phyloP scores from a whole-genome alignment of 2,888 invertebrate genomes.

The Ophion ventricosus region DNA sequence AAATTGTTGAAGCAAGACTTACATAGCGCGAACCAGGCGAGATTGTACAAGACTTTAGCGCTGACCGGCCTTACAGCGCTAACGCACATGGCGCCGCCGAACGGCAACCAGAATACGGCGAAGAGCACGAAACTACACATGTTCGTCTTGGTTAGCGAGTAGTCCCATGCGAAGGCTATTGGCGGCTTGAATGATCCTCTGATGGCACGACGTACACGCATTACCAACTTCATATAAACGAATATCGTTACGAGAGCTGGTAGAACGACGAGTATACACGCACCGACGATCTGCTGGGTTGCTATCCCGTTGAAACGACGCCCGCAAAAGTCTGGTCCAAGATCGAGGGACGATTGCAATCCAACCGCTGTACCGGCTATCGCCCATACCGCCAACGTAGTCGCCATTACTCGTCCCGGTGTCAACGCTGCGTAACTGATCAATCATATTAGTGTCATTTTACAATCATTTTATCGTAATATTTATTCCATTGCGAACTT shows the following conservation, averaged over 20 bases:
- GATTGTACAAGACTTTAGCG: constrained; percentile 86
- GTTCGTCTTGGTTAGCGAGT: constrained; percentile 87
- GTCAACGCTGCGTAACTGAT: constrained; percentile 84
- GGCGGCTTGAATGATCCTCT: constrained; percentile 87
- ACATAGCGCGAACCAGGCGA: constrained; percentile 88
- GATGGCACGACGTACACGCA: constrained; percentile 84
- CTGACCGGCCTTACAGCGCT: constrained; percentile 84
- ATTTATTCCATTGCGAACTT: not conserved
- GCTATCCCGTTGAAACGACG: constrained; percentile 85
- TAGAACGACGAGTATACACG: constrained; percentile 85
- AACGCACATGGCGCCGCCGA: constrained; percentile 86
- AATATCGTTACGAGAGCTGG: constrained; percentile 86
- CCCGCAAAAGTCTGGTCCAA: constrained; percentile 89
- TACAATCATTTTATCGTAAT: not conserved
- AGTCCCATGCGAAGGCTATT: constrained; percentile 87
- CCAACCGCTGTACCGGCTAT: constrained; percentile 85
- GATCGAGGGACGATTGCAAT: constrained; percentile 86
- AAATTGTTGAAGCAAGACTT: constrained; percentile 89
- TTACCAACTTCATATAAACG: constrained; percentile 84
- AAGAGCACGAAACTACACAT: constrained; percentile 87
- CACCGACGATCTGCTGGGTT: constrained; percentile 85
- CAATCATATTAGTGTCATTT: constrained; percentile 17
- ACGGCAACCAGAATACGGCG: constrained; percentile 88
- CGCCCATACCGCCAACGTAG: constrained; percentile 86
- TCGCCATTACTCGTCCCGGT: constrained; percentile 84